phyloP scores from a whole-genome alignment of 2,113 vertebrate genomes.

The Bathybates hornii region DNA sequence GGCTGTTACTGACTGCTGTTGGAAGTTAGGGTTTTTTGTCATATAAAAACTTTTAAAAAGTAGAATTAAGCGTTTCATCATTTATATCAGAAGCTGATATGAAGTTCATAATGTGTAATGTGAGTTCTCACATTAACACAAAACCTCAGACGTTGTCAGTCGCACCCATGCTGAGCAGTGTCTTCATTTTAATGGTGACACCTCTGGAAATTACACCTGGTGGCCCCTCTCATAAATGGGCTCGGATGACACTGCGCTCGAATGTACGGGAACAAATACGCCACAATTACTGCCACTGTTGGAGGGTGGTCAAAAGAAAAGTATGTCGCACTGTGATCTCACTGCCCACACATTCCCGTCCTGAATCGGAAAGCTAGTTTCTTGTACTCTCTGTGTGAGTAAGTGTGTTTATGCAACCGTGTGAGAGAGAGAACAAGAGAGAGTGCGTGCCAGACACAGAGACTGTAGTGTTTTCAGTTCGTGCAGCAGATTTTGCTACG shows the following conservation, averaged over 20 bases:
- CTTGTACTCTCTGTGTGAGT: conserved; percentile 22
- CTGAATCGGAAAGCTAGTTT: conserved; percentile 36
- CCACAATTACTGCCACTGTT: conserved; percentile 27
- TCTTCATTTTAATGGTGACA: neutral
- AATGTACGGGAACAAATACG: neutral
- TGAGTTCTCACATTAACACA: neutral
- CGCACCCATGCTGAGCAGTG: neutral
- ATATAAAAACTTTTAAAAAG: neutral
- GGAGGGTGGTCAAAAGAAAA: conserved; percentile 42
- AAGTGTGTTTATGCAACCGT: conserved; percentile 45
- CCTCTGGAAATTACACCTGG: neutral
- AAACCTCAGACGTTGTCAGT: neutral
- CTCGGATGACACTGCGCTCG: neutral
- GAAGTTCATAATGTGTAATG: neutral
- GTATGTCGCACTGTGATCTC: conserved; percentile 51
- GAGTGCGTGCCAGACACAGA: conserved; percentile 44
- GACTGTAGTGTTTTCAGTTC: conserved; percentile 27
- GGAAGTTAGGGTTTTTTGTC: neutral
- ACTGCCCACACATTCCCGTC: conserved; percentile 47
- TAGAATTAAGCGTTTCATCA: neutral
- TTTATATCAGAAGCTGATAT: neutral
- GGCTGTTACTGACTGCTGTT: neutral
- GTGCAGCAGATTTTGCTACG: conserved; percentile 23
- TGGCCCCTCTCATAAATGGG: neutral
- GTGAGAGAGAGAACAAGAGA: conserved; percentile 11